These are phyloP conservation scores for Cheumatopsyche charites DNA, from an alignment of 1,140 invertebrate genomes.

Conservation along the genomic window DNA sequence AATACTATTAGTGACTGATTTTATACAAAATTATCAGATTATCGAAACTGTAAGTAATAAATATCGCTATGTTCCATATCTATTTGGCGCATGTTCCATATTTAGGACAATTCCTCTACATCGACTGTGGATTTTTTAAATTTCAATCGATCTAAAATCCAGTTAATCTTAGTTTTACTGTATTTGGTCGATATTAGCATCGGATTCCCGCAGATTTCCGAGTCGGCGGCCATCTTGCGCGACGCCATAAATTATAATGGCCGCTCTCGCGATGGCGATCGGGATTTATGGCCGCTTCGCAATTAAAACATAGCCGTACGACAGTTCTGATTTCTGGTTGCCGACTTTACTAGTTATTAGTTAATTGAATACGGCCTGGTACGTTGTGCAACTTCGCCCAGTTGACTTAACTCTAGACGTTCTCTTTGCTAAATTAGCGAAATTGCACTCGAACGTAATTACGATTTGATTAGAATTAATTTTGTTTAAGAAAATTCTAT, in stretches of 20 bases:
- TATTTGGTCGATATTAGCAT: too few species aligned
- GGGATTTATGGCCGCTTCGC: constrained; percentile 30
- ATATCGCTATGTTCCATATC: too few species aligned
- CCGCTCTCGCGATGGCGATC: constrained; percentile 20
- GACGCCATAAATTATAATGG: constrained; percentile 33
- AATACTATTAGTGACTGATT: too few species aligned
- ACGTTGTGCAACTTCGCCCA: neutral
- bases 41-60: too few species aligned
- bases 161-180: too few species aligned
- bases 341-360: constrained; percentile 19
- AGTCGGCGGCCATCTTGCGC: constrained; percentile 17
- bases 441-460: too few species aligned
- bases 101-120: too few species aligned
- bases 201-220: neutral
- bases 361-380: constrained; percentile 15
- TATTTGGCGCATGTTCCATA: too few species aligned
- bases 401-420: neutral
- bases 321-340: constrained; percentile 24
- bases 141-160: too few species aligned
- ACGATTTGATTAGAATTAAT: too few species aligned
- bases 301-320: constrained; percentile 23
- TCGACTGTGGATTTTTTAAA: too few species aligned
- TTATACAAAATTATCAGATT: too few species aligned
- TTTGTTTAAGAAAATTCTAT: neutral
- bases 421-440: constrained; percentile 19